A percentile compares a stretch with the other conserved stretches of the same genome.
phyloP scores from a whole-genome alignment of 2,888 invertebrate species.

The Oegoconia quadripuncta region DNA sequence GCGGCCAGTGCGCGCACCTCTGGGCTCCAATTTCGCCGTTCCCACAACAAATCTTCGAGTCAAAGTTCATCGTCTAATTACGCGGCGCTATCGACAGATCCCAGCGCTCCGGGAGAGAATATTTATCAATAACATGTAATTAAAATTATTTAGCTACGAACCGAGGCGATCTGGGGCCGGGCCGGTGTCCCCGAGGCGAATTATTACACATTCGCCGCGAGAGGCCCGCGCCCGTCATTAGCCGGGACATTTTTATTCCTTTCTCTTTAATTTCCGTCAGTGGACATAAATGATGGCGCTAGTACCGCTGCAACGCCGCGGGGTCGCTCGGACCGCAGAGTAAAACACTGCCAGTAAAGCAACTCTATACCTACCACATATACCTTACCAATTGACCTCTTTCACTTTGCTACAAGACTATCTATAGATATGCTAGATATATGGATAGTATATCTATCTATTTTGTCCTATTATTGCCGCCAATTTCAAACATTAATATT shows the following conservation, averaged over 20 bases:
- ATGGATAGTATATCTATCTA: too few relatives aligned
- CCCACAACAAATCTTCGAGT: conserved; percentile 72
- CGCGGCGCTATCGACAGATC: conserved; percentile 69
- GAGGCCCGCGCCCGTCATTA: conserved; percentile 69
- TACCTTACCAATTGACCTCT: too few relatives aligned
- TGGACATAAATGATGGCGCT: conserved; percentile 69
- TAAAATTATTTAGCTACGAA: conserved; percentile 67
- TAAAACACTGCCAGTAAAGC: conserved; percentile 5
- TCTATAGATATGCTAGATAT: too few relatives aligned
- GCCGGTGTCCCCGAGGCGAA: conserved; percentile 60
- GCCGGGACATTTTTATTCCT: conserved; percentile 73
- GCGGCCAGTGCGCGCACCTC: conserved; percentile 35
- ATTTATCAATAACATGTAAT: conserved; percentile 78
- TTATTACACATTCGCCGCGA: conserved; percentile 74
- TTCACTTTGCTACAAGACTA: too few relatives aligned
- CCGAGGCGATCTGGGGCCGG: conserved; percentile 35
- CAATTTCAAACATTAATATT: too few relatives aligned
- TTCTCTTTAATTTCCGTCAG: conserved; percentile 76
- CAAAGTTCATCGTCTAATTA: conserved; percentile 75
- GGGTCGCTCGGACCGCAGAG: conserved; percentile 37
- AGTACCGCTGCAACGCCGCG: conserved; percentile 60
- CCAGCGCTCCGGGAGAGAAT: conserved; percentile 63
- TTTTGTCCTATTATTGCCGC: too few relatives aligned
- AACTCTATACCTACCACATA: too few relatives aligned
- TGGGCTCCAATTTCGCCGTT: conserved; percentile 60